Base-by-base conservation (phyloP, 2,797 vertebrate species). In the Buphagus erythrorhynchus region DNA sequence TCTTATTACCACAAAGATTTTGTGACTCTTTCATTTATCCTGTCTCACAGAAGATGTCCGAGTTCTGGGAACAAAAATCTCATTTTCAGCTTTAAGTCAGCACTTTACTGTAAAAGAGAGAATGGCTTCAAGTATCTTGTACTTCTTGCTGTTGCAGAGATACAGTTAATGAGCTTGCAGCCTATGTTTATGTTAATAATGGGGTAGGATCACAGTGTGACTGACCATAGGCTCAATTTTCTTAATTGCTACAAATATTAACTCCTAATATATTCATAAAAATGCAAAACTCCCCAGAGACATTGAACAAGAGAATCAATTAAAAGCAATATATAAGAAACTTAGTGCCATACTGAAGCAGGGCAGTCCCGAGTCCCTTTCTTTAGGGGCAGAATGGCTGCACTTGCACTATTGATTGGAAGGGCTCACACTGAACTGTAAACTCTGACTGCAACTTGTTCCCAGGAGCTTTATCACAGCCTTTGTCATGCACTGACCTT, bases 371-470 rank as follows among this genome's bases (percentile, higher is more conserved):
- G 0, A 65, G 36, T 54, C 40, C 33, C n/a, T 61, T 71, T 10
- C 10, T 28, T 54, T 3, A 65, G 72, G 68, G n/a, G n/a, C 35
- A 68, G 35, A 82, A 43, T 3, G 33, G 59, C 61, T 74, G 36
- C 4, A 5, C n/a, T 90, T n/a, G 52, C 10, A 9, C 36, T 24
- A 6, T 20, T 35, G 83, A 57, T 31, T 36, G 51, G 36, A 58
- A 84, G 26, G 36, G 61, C n/a, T 52, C 40, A 11, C 46, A 33
- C 16, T 1, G 2, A 48, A 8, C 43, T 55, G 16, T 11, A 14
- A 38, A 38, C 33, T 21, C 43, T 2, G 8, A 13, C 19, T 26
- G 57, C 48, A 68, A 0, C 16, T 73, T 0, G 0, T 36, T 52
- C 10, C 21, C 55, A 33, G 42, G 31, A 68, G 46, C 57, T 62